Percentiles rank a stretch among this genome's conserved stretches.
These are phyloP conservation scores for Myoxocephalus aenaeus DNA, from an alignment of 2,797 vertebrate genomes.

Conservation along the genomic window DNA sequence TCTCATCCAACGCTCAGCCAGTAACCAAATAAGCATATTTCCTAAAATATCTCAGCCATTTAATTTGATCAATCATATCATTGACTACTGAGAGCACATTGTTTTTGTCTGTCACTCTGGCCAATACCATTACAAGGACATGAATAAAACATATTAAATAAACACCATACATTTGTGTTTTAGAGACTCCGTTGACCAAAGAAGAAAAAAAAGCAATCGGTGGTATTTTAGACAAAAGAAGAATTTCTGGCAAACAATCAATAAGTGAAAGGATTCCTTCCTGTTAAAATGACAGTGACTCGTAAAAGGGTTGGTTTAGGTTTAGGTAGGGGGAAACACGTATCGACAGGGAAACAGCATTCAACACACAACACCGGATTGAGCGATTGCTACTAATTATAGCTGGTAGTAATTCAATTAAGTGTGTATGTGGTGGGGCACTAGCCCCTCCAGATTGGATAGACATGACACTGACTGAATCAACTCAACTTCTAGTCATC, in stretches of 20 bases:
- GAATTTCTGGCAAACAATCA: neutral
- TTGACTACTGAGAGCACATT: neutral
- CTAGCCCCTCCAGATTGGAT: neutral
- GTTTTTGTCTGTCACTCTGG: neutral
- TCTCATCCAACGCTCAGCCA: neutral
- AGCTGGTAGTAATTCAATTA: neutral
- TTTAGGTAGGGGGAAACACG: neutral
- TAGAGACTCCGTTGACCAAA: neutral
- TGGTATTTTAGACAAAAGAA: neutral
- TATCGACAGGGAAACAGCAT: neutral
- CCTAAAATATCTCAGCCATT: constrained; percentile 6
- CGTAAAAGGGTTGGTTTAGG: neutral
- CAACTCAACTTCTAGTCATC: neutral
- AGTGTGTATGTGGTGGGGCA: neutral
- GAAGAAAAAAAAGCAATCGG: neutral
- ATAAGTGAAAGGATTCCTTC: neutral
- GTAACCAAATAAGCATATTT: neutral
- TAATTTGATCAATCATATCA: constrained; percentile 9
- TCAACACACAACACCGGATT: neutral
- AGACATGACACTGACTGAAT: neutral
- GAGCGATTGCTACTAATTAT: neutral
- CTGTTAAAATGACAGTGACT: neutral
- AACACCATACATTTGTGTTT: neutral
- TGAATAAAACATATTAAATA: neutral
- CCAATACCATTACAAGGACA: neutral